These are phyloP conservation scores for Rhabdomys dilectus DNA, from an alignment of 2,113 vertebrate genomes.

Conservation along the genomic window DNA sequence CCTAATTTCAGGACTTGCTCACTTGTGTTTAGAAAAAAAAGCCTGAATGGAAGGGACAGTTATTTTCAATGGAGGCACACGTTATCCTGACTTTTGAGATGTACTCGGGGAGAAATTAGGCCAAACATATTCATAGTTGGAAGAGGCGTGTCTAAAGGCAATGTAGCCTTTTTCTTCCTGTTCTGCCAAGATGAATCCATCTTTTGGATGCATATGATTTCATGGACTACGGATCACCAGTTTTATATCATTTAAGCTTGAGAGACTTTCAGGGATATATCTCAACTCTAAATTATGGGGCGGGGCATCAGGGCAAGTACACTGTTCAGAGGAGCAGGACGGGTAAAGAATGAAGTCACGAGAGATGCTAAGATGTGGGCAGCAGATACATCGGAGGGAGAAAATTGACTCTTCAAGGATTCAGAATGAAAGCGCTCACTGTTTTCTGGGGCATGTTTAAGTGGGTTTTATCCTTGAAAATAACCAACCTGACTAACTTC, in stretches of 20 bases:
- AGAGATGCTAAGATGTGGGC: not conserved
- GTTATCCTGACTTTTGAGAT: slow-evolving; percentile 50
- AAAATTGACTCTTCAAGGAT: not conserved
- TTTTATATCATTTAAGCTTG: slow-evolving; percentile 53
- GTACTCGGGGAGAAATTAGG: slow-evolving; percentile 27
- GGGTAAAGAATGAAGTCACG: not conserved
- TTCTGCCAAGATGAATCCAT: slow-evolving; percentile 66
- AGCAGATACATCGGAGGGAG: not conserved
- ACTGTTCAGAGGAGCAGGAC: not conserved
- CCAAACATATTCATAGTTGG: slow-evolving; percentile 35
- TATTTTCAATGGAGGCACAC: not conserved
- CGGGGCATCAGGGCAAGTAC: not conserved
- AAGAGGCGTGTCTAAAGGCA: not conserved
- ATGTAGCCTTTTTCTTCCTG: not conserved
- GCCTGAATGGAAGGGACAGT: not conserved
- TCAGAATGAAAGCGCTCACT: not conserved
- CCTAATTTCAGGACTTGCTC: not conserved
- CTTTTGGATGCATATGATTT: slow-evolving; percentile 58
- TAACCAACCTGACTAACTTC: not conserved
- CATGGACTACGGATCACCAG: slow-evolving; percentile 27
- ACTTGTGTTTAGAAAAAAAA: not conserved
- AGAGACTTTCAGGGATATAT: not conserved
- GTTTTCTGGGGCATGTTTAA: slow-evolving; percentile 12
- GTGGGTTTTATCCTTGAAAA: not conserved
- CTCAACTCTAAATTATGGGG: not conserved